Percentiles rank a stretch among this genome's conserved stretches.
phyloP scores from a whole-genome alignment of 2,888 invertebrate genomes.

The Conomelus anceps region DNA sequence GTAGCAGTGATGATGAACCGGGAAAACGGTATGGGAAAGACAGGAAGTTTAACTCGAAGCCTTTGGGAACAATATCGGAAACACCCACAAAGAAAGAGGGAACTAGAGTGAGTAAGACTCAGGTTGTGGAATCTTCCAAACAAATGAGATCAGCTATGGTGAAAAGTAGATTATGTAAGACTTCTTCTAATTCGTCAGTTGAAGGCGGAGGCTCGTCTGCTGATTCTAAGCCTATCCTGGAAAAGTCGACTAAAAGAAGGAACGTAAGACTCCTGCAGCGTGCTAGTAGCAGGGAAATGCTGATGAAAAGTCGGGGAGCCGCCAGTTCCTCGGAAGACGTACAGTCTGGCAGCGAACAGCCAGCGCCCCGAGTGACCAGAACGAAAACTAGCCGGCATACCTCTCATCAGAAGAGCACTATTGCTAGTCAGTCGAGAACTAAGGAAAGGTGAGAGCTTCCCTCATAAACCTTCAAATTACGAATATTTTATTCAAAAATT shows the following conservation, averaged over 20 bases:
- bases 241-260: slow-evolving; percentile 33
- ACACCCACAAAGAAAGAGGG: slow-evolving; percentile 15
- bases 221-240: slow-evolving; percentile 19
- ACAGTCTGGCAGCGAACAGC: slow-evolving; percentile 32
- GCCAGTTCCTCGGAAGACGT: slow-evolving; percentile 48
- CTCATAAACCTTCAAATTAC: not conserved
- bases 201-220: slow-evolving; percentile 27
- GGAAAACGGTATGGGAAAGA: slow-evolving; percentile 39
- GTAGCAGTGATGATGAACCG: slow-evolving; percentile 38
- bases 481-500: too few species aligned
- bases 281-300: slow-evolving; percentile 47
- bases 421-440: slow-evolving; percentile 17
- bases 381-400: not conserved
- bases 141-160: slow-evolving; percentile 15
- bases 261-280: slow-evolving; percentile 45
- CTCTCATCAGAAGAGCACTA: slow-evolving; percentile 16
- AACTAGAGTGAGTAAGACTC: not conserved
- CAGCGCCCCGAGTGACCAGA: slow-evolving; percentile 15
- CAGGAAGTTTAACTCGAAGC: slow-evolving; percentile 11
- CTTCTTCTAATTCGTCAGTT: slow-evolving; percentile 38
- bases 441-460: slow-evolving; percentile 16
- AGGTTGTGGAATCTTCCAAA: not conserved
- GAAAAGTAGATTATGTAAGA: slow-evolving; percentile 36
- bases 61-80: slow-evolving; percentile 32
- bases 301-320: slow-evolving; percentile 43